Percentiles rank a stretch among this genome's conserved stretches.
phyloP scores from a whole-genome alignment of 64 coral and sea anemone genomes.

The Pachyseris speciosa region DNA sequence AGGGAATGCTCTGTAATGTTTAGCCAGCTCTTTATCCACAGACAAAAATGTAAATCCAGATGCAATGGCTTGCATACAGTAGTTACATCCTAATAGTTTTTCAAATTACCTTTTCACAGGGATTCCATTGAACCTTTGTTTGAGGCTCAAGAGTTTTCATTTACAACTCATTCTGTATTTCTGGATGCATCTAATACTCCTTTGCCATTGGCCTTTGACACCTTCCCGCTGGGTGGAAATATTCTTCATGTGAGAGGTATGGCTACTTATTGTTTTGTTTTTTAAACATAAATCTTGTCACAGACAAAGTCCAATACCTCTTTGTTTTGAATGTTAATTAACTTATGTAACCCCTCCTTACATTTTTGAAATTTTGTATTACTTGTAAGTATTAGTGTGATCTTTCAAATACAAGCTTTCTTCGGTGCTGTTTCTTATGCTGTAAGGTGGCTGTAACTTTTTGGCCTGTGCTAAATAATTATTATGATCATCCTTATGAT shows the following conservation, averaged over 20 bases:
- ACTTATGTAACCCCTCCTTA: no score
- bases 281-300: no score
- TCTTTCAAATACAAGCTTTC: background rate
- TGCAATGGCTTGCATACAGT: background rate
- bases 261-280: background rate
- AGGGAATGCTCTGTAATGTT: no score
- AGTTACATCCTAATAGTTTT: background rate
- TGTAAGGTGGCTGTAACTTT: background rate
- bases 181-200: conserved; percentile 96
- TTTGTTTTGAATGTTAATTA: no score
- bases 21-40: no score
- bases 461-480: background rate
- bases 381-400: background rate
- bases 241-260: conserved; percentile 90
- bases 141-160: conserved; percentile 53
- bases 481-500: no score
- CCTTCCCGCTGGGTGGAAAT: conserved; percentile 96
- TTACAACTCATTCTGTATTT: conserved; percentile 95
- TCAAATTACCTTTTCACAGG: conserved; percentile 38
- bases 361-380: no score
- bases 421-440: background rate
- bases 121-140: conserved; percentile 95
- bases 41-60: no score
- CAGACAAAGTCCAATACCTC: no score
- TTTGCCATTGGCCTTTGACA: conserved; percentile 95